Base-by-base conservation (phyloP, 2,113 vertebrate species). In the Thunnus maccoyii region DNA sequence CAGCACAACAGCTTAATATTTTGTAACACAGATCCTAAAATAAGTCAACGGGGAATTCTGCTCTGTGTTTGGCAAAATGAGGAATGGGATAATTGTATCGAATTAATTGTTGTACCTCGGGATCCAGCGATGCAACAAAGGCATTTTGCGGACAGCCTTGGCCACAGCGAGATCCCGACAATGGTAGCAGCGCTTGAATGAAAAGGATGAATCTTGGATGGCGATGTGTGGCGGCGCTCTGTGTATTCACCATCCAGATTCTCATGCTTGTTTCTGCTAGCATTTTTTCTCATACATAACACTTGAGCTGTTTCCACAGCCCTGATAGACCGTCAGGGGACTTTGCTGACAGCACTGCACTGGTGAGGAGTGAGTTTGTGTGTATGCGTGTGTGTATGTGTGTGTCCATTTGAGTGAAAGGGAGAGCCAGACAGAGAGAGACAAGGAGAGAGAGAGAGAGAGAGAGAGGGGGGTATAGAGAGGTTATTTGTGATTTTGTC, bases 301-400 rank as follows among this genome's bases (percentile, higher is more conserved):
- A 92, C 90, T 91, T 76, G 84, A 87, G 85, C 80, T 87, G 86
- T 84, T 88, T 86, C 86, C 84, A 89, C 89, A 85, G 84, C 81
- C 62, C 85, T 85, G 90, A 89, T 91, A 90, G 88, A 85, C 89
- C 89, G 90, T 94, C 92, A 86, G 83, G 87, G 80, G 88, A 91
- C 81, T 90, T 68, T 88, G 86, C 91, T 93, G 92, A 90, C 90
- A 92, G 91, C 88, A 83, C 75, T 65, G 88, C 66, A 74, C 70
- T 84, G 71, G 62, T 79, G 74, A 75, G 36, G 36, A 41, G 80
- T 78, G 87, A 66, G 84, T 78, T 36, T 80, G 64, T 22, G 1
- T 55, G 50, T 74, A 65, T 70, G 66, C 67, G 54, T 74, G 76
- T 70, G 70, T 83, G 47, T 83, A 56, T 76, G 76, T 76, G 61